Base-by-base conservation (phyloP, 2,888 invertebrate genomes). In the Parthenolecanium corni region DNA sequence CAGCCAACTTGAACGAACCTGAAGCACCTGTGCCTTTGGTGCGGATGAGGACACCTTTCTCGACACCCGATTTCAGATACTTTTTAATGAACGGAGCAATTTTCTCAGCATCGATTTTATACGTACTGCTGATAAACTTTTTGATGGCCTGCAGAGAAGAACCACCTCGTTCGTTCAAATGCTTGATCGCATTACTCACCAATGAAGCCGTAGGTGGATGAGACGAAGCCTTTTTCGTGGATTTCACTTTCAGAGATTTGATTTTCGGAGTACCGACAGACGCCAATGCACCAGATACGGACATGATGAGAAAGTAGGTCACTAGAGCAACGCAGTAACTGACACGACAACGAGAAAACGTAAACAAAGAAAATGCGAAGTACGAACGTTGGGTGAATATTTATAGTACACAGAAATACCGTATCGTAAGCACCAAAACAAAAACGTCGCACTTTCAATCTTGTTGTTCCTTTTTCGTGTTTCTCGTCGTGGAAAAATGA, bases 81-180 rank as follows among this genome's bases (percentile, higher is more conserved):
- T 78, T 80, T 66, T 77, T 80, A 68, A 84, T 82, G 72, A 77
- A 81, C 1, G 77, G 76, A 1, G 78, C 75, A 51, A 79, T 70
- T 68, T 80, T 82, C 64, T 79, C 79, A 1, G 76, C 75, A 69
- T 82, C 82, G 5, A 81, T 74, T 65, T 79, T 79, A 76, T 82
- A 81, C 64, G 77, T 79, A 23, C 76, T 73, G 11, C 76, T 72
- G 53, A 84, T 77, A 71, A 80, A 83, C 69, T 83, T 83, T 71
- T 82, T 83, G 71, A 83, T 82, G 1, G 80, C 79, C 51, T 71
- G 71, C 3, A 74, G 68, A 1, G 81, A 81, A 0, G 81, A 82
- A 80, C n/a, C n/a, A n/a, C n/a, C n/a, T n/a, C n/a, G n/a, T n/a
- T n/a, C n/a, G n/a, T n/a, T n/a, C n/a, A n/a, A 12, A n/a, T 36